Evolutionary conservation across 2,113 vertebrate genomes (phyloP).

Genomic region (Sclerurus mexicanus): DNA sequence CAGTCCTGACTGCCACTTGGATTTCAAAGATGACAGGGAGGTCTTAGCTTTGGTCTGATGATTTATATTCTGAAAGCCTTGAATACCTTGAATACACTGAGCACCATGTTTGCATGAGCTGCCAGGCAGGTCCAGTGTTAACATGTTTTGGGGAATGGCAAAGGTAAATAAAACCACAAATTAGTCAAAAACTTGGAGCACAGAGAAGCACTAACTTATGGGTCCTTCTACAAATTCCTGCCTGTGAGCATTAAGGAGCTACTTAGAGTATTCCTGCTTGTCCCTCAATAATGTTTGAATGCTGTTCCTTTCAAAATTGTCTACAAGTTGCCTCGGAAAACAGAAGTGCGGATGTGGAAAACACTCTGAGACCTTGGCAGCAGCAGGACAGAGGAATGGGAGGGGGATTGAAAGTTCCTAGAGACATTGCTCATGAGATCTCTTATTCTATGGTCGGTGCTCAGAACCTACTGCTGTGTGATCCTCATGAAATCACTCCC

Average conservation of each 20-base stretch:
- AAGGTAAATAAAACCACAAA: not conserved
- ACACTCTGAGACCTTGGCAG: not conserved
- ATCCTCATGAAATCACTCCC: not conserved
- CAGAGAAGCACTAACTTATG: not conserved
- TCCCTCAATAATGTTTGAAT: not conserved
- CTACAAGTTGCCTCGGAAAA: not conserved
- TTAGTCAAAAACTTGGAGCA: not conserved
- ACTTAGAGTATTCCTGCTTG: not conserved
- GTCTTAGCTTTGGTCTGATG: not conserved
- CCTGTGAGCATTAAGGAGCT: not conserved
- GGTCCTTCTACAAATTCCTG: not conserved
- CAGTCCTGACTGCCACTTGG: not conserved
- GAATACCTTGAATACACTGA: not conserved
- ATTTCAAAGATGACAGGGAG: not conserved
- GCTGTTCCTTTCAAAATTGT: not conserved
- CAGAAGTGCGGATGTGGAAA: not conserved
- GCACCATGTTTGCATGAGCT: not conserved
- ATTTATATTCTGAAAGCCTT: not conserved
- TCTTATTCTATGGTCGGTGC: not conserved
- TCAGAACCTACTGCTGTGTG: not conserved
- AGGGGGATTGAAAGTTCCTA: not conserved
- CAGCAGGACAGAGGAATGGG: not conserved
- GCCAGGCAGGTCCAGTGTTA: not conserved
- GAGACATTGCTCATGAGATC: not conserved
- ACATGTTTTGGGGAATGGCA: not conserved